Evolutionary conservation across 2,797 vertebrate genomes (phyloP).

Genomic region (Nothura maculosa): DNA sequence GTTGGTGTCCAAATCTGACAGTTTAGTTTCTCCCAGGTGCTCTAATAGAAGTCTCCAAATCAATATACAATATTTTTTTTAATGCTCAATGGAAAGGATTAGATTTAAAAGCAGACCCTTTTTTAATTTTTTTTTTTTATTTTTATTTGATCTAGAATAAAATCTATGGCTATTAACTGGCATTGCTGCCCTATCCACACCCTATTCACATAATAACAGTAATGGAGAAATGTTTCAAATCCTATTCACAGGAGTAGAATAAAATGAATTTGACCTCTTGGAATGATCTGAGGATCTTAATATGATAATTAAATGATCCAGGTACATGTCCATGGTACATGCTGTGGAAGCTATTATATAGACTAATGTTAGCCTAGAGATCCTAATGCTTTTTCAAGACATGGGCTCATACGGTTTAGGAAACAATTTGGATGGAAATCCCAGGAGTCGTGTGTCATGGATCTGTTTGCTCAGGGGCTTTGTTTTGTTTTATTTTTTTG

Average conservation of each 20-base stretch:
- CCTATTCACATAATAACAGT: not conserved
- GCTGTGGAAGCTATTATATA: not conserved
- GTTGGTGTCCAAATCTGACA: not conserved
- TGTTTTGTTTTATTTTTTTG: not conserved
- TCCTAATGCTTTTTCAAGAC: not conserved
- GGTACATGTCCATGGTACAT: not conserved
- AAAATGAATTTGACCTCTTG: not conserved
- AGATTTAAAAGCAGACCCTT: not conserved
- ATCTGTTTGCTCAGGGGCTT: not conserved
- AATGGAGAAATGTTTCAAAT: not conserved
- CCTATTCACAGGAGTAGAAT: not conserved
- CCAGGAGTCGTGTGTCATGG: not conserved
- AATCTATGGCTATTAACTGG: not conserved
- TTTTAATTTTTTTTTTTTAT: no score
- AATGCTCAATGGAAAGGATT: not conserved
- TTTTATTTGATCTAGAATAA: not conserved
- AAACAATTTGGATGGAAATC: not conserved
- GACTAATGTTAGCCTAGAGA: accelerated
- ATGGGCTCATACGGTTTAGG: accelerated
- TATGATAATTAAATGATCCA: not conserved
- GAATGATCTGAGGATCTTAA: not conserved
- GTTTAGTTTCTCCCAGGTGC: not conserved
- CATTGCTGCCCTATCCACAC: not conserved
- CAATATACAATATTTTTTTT: not conserved
- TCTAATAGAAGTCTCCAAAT: not conserved